A percentile compares a stretch with the other conserved stretches of the same genome.
Evolutionary conservation across 2,797 vertebrate species (phyloP).

Genomic region (Neosilurus hyrtlii): DNA sequence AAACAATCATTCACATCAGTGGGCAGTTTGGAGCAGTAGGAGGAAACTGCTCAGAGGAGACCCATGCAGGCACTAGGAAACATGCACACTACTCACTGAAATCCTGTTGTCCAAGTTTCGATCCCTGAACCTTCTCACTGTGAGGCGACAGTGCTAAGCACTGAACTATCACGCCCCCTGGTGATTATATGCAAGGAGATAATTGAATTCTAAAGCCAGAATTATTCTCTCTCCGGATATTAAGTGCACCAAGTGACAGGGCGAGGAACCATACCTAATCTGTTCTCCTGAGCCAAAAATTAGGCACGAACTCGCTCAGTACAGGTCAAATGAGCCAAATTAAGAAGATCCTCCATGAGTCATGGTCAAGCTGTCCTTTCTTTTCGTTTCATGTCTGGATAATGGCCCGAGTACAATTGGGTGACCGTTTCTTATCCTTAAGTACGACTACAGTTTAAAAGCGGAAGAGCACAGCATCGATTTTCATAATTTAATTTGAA

Average conservation of each 20-base stretch:
- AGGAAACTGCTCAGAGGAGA: too few species aligned
- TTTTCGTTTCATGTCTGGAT: slow-evolving; percentile 36
- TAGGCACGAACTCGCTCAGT: background rate
- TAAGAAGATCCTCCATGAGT: slow-evolving; percentile 5
- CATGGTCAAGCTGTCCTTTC: slow-evolving; percentile 50
- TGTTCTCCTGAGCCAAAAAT: slow-evolving; percentile 1
- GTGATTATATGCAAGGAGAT: too few species aligned
- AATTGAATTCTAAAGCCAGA: background rate
- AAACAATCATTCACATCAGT: too few species aligned
- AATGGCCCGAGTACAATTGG: slow-evolving; percentile 45
- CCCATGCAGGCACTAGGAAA: too few species aligned
- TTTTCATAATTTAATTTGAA: slow-evolving; percentile 61
- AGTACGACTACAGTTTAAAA: slow-evolving; percentile 45
- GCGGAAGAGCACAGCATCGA: slow-evolving; percentile 50
- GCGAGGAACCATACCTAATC: background rate
- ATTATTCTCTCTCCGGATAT: background rate
- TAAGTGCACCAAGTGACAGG: background rate
- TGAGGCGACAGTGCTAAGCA: too few species aligned
- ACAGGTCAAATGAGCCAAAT: background rate
- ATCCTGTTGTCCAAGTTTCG: too few species aligned
- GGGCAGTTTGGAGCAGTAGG: too few species aligned
- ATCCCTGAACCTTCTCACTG: too few species aligned
- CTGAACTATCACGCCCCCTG: too few species aligned
- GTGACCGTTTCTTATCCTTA: slow-evolving; percentile 51
- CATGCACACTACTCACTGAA: too few species aligned